Evolutionary conservation across 2,113 vertebrate genomes (phyloP), one percentile per base, ranked within the genome.

Genomic region (Orthonyx spaldingii): DNA sequence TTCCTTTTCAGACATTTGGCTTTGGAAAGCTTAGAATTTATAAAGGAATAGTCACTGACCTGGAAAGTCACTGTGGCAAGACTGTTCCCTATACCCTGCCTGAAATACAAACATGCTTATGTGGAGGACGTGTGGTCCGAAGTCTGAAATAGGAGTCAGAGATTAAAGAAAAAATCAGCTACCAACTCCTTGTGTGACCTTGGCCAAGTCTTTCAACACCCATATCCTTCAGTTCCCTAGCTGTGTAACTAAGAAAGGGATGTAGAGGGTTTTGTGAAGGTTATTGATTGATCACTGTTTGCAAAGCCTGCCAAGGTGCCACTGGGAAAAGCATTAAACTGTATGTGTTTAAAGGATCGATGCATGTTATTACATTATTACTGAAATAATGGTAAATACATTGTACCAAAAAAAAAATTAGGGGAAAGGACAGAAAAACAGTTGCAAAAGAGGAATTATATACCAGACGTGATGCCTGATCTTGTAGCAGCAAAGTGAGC

Each of bases 11-110:
- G 96, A 96, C 87, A 41, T 95, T 78, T 76, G 64, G 74, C 93
- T 97, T 97, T 78, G 66, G 81, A 96, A 95, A 87, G 76, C 63
- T 69, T 74, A 84, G 41, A 50, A 44, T 87, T 95, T 92, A 76
- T 93, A 88, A 96, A 96, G 88, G 89, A 96, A 93, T 44, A 97
- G 77, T 93, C 87, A 94, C 52, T 74, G 71, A 94, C 91, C 91
- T 76, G 8, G 72, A 97, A 97, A 87, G 69, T 91, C 93, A 93
- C 84, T 94, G 87, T 74, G 90, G 96, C 94, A 95, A 95, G 79
- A 89, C 79, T 88, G 80, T 89, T 96, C 95, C 81, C 92, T 77
- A 55, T 59, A 88, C 77, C 64, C 63, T 93, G 26, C 87, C 90
- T 61, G 44, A 92, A 95, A 90, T 49, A 93, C 46, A 96, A 97